Evolutionary conservation across 2,797 vertebrate species (phyloP), one percentile per base, ranked within the genome.

Genomic region (Scyliorhinus canicula): DNA sequence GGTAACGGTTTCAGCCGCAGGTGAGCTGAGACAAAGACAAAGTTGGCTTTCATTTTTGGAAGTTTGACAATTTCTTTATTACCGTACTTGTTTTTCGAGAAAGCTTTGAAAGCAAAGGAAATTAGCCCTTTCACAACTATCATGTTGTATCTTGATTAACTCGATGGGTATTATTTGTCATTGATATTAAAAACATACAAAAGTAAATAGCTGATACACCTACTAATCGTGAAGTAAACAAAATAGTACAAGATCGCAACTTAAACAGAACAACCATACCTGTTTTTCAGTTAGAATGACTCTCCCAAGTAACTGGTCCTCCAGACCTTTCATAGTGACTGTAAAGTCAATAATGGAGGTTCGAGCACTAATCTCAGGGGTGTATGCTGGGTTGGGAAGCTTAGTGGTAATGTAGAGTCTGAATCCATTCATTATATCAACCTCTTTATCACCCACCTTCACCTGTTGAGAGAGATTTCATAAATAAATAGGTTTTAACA

Each of bases 291-390:
- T 98, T 82, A 99, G 98, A 96, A 99, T 99, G 95, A 99, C 99
- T 96, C 98, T 97, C 50, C 99, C 98, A 24, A 99, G 97, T 52
- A 99, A 97, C 95, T 99, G 99, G 96, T 99, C 98, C 96, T 99
- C 99, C 95, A 99, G 97, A 84, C 99, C 99, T 95, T 97, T 98
- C 98, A 99, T 98, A 67, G 99, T 99, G 95, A 99, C 99, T 0
- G 99, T 99, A 96, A 99, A 99, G 96, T 99, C 98, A n/a, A 99
- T 98, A 96, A 99, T 98, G 95, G 99, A 98, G 50, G 98, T 98
- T 52, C 98, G 98, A 94, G 99, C 98, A 40, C 98, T 99, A 95
- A 99, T 98, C 97, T 99, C 99, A 0, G 98, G 99, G 74, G 98
- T 99, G 82, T 99, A 99, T 11, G 97, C 97, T 0, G 99, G 99